phyloP scores from a whole-genome alignment of 1,140 invertebrate species.

The Danaus melanippus region DNA sequence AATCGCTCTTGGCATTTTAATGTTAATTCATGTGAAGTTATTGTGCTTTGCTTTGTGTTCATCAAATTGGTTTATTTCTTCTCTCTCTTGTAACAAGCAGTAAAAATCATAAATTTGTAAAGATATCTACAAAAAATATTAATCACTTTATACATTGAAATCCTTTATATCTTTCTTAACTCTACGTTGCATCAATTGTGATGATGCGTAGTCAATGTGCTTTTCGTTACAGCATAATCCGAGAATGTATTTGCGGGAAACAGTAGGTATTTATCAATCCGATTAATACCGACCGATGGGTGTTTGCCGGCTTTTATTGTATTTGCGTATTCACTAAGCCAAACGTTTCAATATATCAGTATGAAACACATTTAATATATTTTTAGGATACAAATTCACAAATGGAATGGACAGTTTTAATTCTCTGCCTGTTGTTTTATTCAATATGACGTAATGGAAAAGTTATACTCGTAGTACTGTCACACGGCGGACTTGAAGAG shows the following conservation, averaged over 20 bases:
- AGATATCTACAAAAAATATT: too few species aligned
- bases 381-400: too few species aligned
- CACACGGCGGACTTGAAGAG: too few species aligned
- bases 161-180: slow-evolving; percentile 20
- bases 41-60: not conserved
- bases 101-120: too few species aligned
- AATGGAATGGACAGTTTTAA: too few species aligned
- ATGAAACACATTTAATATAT: too few species aligned
- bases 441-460: too few species aligned
- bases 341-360: too few species aligned
- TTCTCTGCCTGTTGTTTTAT: too few species aligned
- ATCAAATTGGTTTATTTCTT: not conserved
- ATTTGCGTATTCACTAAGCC: too few species aligned
- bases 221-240: slow-evolving; percentile 46
- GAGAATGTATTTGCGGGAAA: slow-evolving; percentile 46
- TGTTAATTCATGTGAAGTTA: not conserved
- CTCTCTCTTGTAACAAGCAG: not conserved
- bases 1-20: too few species aligned
- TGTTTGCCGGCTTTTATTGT: slow-evolving; percentile 17
- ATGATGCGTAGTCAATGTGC: slow-evolving; percentile 47
- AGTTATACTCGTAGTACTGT: too few species aligned
- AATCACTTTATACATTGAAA: not conserved
- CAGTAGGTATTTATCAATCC: slow-evolving; percentile 46
- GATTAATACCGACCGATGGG: slow-evolving; percentile 39
- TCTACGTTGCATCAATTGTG: slow-evolving; percentile 44